These are phyloP conservation scores for Thecocarcelia acutangulata DNA, from an alignment of 2,888 invertebrate genomes.

Conservation along the genomic window DNA sequence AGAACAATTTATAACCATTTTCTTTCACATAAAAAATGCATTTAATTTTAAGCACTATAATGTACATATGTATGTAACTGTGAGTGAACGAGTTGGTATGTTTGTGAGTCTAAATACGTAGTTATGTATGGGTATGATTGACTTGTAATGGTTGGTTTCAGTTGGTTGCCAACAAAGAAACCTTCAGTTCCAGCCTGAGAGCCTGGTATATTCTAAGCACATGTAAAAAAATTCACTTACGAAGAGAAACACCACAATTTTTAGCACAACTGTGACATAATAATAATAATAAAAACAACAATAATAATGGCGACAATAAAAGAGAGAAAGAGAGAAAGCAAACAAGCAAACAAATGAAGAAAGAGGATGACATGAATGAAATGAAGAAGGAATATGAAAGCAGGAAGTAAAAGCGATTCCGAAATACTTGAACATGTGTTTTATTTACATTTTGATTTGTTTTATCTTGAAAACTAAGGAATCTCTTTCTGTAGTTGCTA, in stretches of 20 bases:
- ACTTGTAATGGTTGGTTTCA: not conserved
- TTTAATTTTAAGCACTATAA: not conserved
- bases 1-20: constrained; percentile 35
- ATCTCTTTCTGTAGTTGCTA: no score
- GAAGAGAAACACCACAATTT: constrained; percentile 14
- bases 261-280: constrained; percentile 28
- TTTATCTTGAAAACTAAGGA: not conserved
- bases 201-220: constrained; percentile 61
- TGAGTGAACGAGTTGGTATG: no score
- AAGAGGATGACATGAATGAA: constrained; percentile 39
- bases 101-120: no score
- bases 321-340: constrained; percentile 14
- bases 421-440: not conserved
- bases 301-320: not conserved
- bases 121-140: constrained; percentile 1
- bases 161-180: not conserved
- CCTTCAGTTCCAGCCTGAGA: constrained; percentile 47
- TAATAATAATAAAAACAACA: no score
- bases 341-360: constrained; percentile 5
- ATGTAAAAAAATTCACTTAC: constrained; percentile 21
- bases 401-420: constrained; percentile 40
- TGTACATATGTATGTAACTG: no score
- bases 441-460: not conserved
- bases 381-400: constrained; percentile 31
- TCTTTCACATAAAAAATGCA: not conserved